Conservation (phyloP, 64 coral and sea anemone species). For the Astreopora myriophthalma region DNA sequence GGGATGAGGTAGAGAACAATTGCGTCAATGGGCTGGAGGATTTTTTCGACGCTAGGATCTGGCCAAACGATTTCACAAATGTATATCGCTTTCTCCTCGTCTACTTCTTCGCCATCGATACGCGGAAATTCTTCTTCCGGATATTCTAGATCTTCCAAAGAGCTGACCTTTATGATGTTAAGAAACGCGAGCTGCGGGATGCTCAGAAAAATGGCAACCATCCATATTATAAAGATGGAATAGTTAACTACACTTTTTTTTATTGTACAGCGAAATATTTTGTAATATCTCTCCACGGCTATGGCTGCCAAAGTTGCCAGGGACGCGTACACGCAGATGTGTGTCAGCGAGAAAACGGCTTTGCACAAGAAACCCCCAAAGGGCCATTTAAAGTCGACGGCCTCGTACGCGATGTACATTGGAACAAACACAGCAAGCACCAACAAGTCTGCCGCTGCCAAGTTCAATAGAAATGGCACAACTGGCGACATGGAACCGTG, state of each 20-base stretch:
- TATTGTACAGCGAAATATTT: not conserved
- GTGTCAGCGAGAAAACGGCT: constrained; percentile 59
- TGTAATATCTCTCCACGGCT: constrained; percentile 56
- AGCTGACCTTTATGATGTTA: not conserved
- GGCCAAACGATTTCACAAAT: constrained; percentile 66
- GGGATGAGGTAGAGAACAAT: constrained; percentile 47
- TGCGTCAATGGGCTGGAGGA: constrained; percentile 69
- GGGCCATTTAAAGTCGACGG: constrained; percentile 48
- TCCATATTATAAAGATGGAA: constrained; percentile 2
- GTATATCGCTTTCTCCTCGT: not conserved
- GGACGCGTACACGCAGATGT: constrained; percentile 64
- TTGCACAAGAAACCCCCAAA: constrained; percentile 67
- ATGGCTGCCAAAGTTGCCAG: constrained; percentile 56
- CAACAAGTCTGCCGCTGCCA: constrained; percentile 59
- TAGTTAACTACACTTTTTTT: not conserved
- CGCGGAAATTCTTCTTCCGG: not conserved
- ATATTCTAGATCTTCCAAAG: not conserved
- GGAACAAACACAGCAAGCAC: constrained; percentile 51
- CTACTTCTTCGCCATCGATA: not conserved
- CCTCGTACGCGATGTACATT: constrained; percentile 61
- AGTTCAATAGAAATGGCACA: constrained; percentile 29
- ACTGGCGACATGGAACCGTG: not conserved
- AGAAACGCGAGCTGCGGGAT: constrained; percentile 57
- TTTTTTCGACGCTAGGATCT: constrained; percentile 29
- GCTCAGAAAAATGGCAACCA: constrained; percentile 19